phyloP scores from a whole-genome alignment of 2,888 invertebrate species.

The Trachelus stipa region DNA sequence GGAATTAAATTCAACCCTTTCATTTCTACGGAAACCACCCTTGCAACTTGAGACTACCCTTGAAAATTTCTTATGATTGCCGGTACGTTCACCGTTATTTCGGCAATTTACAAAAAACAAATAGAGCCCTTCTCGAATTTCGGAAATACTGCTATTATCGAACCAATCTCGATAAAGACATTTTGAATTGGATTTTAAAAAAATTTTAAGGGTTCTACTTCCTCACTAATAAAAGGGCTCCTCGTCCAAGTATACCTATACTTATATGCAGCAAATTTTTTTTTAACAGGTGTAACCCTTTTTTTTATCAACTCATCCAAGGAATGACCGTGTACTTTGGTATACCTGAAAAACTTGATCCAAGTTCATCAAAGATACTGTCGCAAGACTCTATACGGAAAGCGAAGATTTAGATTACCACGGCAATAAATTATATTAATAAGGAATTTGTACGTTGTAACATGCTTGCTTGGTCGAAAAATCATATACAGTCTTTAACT shows the following conservation, averaged over 20 bases:
- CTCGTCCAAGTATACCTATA: neutral
- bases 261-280: neutral
- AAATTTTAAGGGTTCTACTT: neutral
- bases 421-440: neutral
- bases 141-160: neutral
- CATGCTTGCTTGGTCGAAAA: too few species aligned
- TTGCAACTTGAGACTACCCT: neutral
- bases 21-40: neutral
- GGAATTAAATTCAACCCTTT: conserved; percentile 24
- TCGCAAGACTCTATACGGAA: neutral
- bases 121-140: neutral
- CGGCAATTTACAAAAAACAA: neutral
- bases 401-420: neutral
- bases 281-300: neutral
- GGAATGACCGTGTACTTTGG: neutral
- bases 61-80: neutral
- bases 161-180: neutral
- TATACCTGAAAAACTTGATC: neutral
- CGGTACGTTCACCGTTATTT: neutral
- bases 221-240: neutral
- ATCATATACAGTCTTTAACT: neutral
- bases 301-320: neutral
- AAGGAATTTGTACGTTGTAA: neutral
- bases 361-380: neutral
- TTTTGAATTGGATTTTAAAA: neutral